Evolutionary conservation across 2,888 invertebrate species (phyloP).

Genomic region (Spisula subtruncata): DNA sequence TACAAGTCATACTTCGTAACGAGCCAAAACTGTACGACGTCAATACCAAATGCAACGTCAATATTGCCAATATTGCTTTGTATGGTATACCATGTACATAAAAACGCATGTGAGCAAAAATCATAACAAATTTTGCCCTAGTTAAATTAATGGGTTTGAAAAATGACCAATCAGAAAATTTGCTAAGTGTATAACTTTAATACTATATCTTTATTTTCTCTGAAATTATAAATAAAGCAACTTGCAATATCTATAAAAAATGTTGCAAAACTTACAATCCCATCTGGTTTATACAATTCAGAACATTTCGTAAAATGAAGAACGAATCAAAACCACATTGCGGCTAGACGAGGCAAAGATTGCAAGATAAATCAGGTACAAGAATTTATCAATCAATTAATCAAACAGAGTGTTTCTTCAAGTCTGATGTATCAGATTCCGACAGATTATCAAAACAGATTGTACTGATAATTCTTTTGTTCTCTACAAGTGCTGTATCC

Average conservation of each 20-base stretch:
- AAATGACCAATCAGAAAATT: too few relatives aligned
- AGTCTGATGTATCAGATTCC: not conserved
- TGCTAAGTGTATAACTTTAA: too few relatives aligned
- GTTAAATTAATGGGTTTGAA: too few relatives aligned
- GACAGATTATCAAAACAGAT: not conserved
- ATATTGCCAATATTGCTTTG: too few relatives aligned
- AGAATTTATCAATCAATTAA: conserved; percentile 12
- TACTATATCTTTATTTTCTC: too few relatives aligned
- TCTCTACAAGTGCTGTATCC: not conserved
- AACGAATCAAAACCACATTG: conserved; percentile 12
- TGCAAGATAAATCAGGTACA: not conserved
- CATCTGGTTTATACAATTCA: not conserved
- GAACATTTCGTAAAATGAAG: not conserved
- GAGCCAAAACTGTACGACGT: too few relatives aligned
- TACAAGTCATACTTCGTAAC: too few relatives aligned
- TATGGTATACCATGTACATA: too few relatives aligned
- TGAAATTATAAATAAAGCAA: too few relatives aligned
- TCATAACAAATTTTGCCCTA: too few relatives aligned
- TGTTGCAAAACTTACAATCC: not conserved
- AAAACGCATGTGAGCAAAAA: too few relatives aligned
- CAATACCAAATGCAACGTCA: too few relatives aligned
- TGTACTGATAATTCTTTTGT: not conserved
- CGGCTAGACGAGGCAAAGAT: not conserved
- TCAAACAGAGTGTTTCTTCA: not conserved
- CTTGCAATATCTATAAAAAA: not conserved